A percentile compares a stretch with the other conserved stretches of the same genome.
Conservation (phyloP, 2,888 invertebrate genomes). For the Euphydryas editha region DNA sequence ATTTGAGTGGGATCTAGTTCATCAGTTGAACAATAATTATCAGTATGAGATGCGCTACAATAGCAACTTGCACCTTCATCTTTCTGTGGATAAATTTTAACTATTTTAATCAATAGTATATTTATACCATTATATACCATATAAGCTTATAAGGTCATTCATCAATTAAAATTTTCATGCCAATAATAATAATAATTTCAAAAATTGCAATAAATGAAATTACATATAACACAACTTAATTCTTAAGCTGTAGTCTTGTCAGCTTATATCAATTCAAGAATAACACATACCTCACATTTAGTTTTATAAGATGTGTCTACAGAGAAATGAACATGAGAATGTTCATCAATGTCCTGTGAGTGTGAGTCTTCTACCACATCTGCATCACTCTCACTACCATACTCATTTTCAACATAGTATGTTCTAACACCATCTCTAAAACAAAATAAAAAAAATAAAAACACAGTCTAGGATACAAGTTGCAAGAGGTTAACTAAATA, state of each 20-base stretch:
- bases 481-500: too few relatives aligned
- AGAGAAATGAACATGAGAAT: conserved; percentile 80
- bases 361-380: conserved; percentile 62
- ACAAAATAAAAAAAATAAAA: conserved; percentile 15
- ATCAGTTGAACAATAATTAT: conserved; percentile 89
- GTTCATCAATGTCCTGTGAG: conserved; percentile 69
- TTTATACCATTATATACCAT: too few relatives aligned
- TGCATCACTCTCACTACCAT: conserved; percentile 72
- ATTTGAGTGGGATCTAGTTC: conserved; percentile 85
- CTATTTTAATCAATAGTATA: too few relatives aligned
- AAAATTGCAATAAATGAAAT: too few relatives aligned
- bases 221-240: too few relatives aligned
- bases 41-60: conserved; percentile 90
- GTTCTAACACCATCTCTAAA: conserved; percentile 69
- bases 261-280: not conserved
- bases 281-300: conserved; percentile 70
- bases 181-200: too few relatives aligned
- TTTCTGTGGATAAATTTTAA: conserved; percentile 57
- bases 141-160: too few relatives aligned
- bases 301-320: conserved; percentile 75
- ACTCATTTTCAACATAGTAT: conserved; percentile 66
- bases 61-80: conserved; percentile 87
- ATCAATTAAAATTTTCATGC: too few relatives aligned
- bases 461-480: not conserved
- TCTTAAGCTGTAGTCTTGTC: not conserved